These are phyloP conservation scores for Henricia sp. DNA, from an alignment of 53 echinoderm and acorn worm species.

Conservation along the genomic window DNA sequence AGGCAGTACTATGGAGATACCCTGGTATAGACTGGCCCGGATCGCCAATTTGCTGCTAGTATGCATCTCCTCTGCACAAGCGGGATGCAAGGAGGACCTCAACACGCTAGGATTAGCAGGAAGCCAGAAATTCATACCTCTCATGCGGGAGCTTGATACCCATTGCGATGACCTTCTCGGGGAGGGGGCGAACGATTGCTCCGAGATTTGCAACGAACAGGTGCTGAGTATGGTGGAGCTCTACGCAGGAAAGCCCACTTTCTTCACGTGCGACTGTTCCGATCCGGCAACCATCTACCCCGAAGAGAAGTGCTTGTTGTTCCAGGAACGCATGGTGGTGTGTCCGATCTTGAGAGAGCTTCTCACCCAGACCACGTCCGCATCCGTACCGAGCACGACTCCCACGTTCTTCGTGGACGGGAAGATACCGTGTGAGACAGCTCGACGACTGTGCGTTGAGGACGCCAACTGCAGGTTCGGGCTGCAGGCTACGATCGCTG, in stretches of 20 bases:
- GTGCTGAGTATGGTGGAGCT: conserved; percentile 17
- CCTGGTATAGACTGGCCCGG: neutral
- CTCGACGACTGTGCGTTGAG: neutral
- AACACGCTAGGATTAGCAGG: neutral
- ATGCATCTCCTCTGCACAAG: conserved; percentile 7
- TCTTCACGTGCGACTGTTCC: conserved; percentile 48
- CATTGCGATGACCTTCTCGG: neutral
- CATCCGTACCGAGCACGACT: conserved; percentile 9
- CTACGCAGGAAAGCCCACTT: neutral
- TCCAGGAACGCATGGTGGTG: conserved; percentile 19
- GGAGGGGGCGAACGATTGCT: conserved; percentile 9
- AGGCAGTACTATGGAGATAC: conserved; percentile 23
- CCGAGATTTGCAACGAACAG: conserved; percentile 8
- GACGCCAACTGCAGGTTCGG: conserved; percentile 10
- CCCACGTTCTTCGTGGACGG: conserved; percentile 33
- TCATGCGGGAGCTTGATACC: neutral
- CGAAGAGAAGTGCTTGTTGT: neutral
- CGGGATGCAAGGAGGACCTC: neutral
- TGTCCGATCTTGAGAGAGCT: conserved; percentile 8
- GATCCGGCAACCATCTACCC: neutral
- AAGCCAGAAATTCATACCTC: neutral
- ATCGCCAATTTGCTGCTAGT: conserved; percentile 7
- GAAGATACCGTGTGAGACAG: conserved; percentile 10
- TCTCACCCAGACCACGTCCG: neutral
- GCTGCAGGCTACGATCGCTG: neutral